Evolutionary conservation across 2,797 vertebrate species (phyloP), one percentile per base, ranked within the genome.

Genomic region (Crenuchus spilurus): DNA sequence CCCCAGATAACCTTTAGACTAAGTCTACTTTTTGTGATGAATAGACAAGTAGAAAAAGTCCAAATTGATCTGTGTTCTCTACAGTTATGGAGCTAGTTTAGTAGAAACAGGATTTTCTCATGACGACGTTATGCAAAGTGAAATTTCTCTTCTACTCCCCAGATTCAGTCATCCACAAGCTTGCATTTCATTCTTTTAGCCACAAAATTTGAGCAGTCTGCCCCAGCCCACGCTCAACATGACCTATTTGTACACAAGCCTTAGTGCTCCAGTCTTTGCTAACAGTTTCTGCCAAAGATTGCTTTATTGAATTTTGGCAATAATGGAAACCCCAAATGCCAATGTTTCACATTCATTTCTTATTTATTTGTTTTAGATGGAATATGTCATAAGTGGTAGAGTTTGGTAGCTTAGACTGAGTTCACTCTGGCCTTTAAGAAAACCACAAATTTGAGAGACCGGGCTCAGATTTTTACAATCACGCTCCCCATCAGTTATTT

Each of bases 361-460:
- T 60, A 71, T 69, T 67, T 85, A 84, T 81, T 69, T 74, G 74
- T 49, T 61, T 76, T 76, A 48, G 62, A 71, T 76, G 63, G 76
- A 84, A 80, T 78, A 76, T 75, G 75, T 82, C 76, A 77, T 82
- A 85, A 88, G 86, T 71, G 70, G 82, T 75, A 52, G 63, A 78
- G 64, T 66, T 75, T 82, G 72, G 85, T 82, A 77, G 75, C 66
- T 78, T 79, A 83, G 83, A n/a, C 52, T 77, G 62, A 76, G 78
- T 75, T 74, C 82, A 51, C 83, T 85, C 85, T 76, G 70, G 73
- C 75, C 70, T 74, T 82, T 74, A 69, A 37, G 58, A 78, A 86
- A 79, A 75, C 84, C 84, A 84, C 79, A 87, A 74, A 86, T 80
- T 84, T 82, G 62, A 85, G 84, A 87, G 86, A 83, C 80, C 70